A percentile compares a stretch with the other conserved stretches of the same genome.
Conservation (phyloP, 1,140 invertebrate genomes). For the Muscidifurax raptorellus region DNA sequence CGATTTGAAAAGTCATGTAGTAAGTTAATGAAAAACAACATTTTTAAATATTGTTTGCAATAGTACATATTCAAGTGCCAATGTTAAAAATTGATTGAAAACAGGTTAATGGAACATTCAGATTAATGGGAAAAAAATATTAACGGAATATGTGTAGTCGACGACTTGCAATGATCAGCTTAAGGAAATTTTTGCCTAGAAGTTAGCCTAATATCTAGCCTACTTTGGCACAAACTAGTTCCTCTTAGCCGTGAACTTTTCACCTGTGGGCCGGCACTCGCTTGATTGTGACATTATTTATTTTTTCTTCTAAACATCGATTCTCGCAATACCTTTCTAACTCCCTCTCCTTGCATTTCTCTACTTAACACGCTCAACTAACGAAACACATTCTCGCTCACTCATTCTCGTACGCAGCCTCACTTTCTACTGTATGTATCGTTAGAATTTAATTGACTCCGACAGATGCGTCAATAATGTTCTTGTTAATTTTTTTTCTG, state of each 20-base stretch:
- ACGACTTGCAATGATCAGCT: constrained; percentile 23
- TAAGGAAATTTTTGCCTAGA: constrained; percentile 28
- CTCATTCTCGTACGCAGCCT: constrained; percentile 55
- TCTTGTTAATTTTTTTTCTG: constrained; percentile 21
- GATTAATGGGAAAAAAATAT: background rate
- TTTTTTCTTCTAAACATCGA: constrained; percentile 45
- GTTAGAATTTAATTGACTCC: constrained; percentile 75
- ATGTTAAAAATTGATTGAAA: background rate
- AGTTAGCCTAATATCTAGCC: constrained; percentile 59
- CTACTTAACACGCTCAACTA: constrained; percentile 50
- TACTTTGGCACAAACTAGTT: constrained; percentile 72
- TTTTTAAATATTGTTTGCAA: background rate
- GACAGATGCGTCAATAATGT: constrained; percentile 63
- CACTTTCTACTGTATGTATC: constrained; percentile 64
- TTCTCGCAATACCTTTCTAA: constrained; percentile 40
- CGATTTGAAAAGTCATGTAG: background rate
- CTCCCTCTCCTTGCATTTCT: constrained; percentile 43
- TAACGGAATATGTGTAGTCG: background rate
- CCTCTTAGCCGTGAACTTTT: constrained; percentile 23
- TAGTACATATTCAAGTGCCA: background rate
- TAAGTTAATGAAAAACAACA: background rate
- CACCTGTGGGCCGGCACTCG: constrained; percentile 71
- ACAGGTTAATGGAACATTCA: background rate
- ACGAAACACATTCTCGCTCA: constrained; percentile 42
- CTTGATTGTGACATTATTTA: constrained; percentile 58